Conservation (phyloP, 2,113 vertebrate genomes). For the Poecile atricapillus region DNA sequence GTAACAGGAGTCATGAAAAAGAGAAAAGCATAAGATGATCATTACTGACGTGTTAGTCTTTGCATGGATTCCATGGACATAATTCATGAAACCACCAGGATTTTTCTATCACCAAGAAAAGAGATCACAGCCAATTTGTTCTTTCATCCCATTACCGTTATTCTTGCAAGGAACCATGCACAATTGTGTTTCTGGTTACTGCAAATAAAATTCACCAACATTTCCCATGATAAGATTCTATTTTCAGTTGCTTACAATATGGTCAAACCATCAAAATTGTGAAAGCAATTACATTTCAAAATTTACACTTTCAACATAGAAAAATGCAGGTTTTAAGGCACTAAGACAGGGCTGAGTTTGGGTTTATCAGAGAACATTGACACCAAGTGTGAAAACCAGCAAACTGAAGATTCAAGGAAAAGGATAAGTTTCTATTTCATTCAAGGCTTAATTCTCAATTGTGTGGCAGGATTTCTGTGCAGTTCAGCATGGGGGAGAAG, state of each 20-base stretch:
- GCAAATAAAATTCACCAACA: not conserved
- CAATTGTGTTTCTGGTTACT: not conserved
- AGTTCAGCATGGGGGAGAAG: fast-evolving
- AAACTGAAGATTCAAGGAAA: not conserved
- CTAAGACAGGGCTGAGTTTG: not conserved
- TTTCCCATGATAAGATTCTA: not conserved
- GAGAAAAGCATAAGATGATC: not conserved
- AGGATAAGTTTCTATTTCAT: not conserved
- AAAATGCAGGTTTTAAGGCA: not conserved
- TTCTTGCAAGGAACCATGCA: not conserved
- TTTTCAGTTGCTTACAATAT: not conserved
- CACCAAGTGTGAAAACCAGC: not conserved
- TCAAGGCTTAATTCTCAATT: not conserved
- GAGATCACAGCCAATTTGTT: not conserved
- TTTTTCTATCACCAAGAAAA: not conserved
- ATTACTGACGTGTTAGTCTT: not conserved
- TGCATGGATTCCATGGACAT: not conserved
- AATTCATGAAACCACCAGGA: not conserved
- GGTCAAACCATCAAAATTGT: not conserved
- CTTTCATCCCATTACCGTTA: not conserved
- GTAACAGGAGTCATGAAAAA: not conserved
- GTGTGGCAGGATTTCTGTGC: not conserved
- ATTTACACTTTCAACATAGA: not conserved
- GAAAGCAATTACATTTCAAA: not conserved
- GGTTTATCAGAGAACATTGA: not conserved